A percentile compares a stretch with the other conserved stretches of the same genome.
phyloP scores from a whole-genome alignment of 53 echinoderm and acorn worm genomes.

The Patiria pectinifera region DNA sequence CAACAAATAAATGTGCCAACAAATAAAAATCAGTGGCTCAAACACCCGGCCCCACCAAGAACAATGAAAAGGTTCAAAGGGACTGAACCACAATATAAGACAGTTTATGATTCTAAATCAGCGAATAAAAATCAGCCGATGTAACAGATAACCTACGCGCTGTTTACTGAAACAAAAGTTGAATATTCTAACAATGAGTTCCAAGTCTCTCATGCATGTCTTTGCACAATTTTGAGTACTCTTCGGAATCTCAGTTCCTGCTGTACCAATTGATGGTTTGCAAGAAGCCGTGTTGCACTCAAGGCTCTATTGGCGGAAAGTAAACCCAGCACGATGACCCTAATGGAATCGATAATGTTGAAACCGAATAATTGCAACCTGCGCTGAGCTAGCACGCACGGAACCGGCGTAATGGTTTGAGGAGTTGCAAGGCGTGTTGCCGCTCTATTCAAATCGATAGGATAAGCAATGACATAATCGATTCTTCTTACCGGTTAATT shows the following conservation, averaged over 20 bases:
- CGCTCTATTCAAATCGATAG: background rate
- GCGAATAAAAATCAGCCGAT: too few relatives aligned
- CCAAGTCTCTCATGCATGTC: too few relatives aligned
- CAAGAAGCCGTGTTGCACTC: background rate
- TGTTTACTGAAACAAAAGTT: too few relatives aligned
- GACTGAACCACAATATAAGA: too few relatives aligned
- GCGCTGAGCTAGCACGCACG: constrained; percentile 27
- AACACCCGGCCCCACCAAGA: too few relatives aligned
- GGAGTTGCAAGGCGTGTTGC: background rate
- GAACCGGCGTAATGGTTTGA: background rate
- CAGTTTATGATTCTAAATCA: too few relatives aligned
- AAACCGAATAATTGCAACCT: constrained; percentile 25
- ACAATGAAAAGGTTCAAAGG: too few relatives aligned
- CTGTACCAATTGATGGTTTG: background rate
- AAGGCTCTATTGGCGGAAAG: constrained; percentile 15
- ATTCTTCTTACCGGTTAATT: background rate
- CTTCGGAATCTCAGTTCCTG: background rate
- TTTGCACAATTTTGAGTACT: too few relatives aligned
- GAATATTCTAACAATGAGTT: too few relatives aligned
- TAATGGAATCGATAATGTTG: constrained; percentile 43
- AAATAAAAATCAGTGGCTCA: too few relatives aligned
- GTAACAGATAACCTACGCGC: too few relatives aligned
- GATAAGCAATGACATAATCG: background rate
- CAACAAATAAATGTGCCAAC: too few relatives aligned
- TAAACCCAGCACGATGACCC: constrained; percentile 6